Conservation (phyloP, 2,113 vertebrate species). For the Muscicapa adusta region DNA sequence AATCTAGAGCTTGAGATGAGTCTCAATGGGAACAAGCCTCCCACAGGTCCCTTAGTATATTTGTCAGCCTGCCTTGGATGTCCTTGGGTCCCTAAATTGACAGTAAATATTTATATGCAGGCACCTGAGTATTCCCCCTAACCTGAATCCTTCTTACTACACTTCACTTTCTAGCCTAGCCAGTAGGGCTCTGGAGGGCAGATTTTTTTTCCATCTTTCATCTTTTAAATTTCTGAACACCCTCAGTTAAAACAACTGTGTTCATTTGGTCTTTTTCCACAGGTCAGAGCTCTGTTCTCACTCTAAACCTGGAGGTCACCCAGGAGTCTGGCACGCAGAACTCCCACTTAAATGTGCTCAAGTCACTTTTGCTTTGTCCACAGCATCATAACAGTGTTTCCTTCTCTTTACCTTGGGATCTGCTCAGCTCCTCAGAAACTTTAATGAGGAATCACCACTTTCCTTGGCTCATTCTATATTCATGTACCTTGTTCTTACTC, state of each 20-base stretch:
- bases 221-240: background rate
- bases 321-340: background rate
- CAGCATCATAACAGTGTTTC: background rate
- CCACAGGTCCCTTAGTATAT: background rate
- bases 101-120: background rate
- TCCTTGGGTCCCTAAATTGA: background rate
- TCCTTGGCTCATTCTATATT: background rate
- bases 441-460: background rate
- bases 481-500: accelerated
- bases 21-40: background rate
- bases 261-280: background rate
- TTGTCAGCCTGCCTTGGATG: background rate
- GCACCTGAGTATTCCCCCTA: background rate
- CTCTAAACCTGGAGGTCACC: background rate
- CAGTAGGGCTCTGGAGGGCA: background rate
- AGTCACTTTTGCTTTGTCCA: background rate
- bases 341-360: background rate
- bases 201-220: background rate
- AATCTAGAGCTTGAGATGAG: background rate
- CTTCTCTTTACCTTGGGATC: background rate
- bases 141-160: background rate
- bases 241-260: background rate
- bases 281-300: background rate
- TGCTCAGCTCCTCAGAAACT: background rate
- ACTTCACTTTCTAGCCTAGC: background rate